A percentile compares a stretch with the other conserved stretches of the same genome.
These are phyloP conservation scores for Melanostoma mellinum DNA, from an alignment of 2,888 invertebrate species.

Conservation along the genomic window DNA sequence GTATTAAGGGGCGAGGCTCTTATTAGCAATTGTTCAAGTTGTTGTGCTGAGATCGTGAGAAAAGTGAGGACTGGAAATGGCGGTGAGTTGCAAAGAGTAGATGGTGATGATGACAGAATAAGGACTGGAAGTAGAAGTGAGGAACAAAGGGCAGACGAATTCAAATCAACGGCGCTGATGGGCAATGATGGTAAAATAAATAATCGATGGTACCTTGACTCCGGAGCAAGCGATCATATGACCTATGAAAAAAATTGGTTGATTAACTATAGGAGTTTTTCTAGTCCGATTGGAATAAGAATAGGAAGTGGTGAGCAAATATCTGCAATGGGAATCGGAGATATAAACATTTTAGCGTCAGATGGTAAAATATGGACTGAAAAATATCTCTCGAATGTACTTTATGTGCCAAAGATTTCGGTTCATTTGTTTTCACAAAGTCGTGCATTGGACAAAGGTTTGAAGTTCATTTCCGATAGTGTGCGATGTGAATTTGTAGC, in stretches of 20 bases:
- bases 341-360: slow-evolving; percentile 61
- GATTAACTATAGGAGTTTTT: slow-evolving; percentile 4
- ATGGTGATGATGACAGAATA: no score
- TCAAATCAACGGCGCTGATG: no score
- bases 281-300: background rate
- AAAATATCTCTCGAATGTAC: slow-evolving; percentile 60
- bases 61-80: no score
- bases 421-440: slow-evolving; percentile 69
- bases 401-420: slow-evolving; percentile 63
- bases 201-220: slow-evolving; percentile 14
- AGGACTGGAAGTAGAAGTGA: no score
- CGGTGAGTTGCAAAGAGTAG: no score
- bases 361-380: slow-evolving; percentile 57
- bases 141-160: no score
- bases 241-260: slow-evolving; percentile 9
- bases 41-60: no score
- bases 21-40: no score
- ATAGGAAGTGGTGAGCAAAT: slow-evolving; percentile 54
- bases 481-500: slow-evolving; percentile 36
- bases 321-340: slow-evolving; percentile 49
- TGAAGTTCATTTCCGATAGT: slow-evolving; percentile 18
- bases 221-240: slow-evolving; percentile 26
- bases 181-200: no score
- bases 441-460: slow-evolving; percentile 26
- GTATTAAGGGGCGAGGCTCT: no score